These are phyloP conservation scores for Acrocephalus kingi DNA, from an alignment of 2,113 vertebrate genomes.

Conservation along the genomic window DNA sequence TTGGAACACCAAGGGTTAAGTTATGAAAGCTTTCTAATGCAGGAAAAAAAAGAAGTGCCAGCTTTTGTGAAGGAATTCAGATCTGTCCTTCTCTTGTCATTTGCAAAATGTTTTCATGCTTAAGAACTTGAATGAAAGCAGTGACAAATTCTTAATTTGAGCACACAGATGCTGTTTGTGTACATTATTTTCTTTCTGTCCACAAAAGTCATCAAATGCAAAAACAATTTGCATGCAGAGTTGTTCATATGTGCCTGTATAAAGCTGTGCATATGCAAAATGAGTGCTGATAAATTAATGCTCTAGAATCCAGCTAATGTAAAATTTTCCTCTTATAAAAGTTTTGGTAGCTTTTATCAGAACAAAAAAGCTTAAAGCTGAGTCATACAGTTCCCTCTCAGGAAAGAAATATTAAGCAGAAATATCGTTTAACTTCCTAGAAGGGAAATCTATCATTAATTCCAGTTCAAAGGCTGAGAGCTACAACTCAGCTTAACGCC, in stretches of 20 bases:
- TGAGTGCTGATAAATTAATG: not conserved
- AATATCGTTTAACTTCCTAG: not conserved
- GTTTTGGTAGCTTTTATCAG: not conserved
- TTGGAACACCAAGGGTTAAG: not conserved
- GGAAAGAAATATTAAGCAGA: not conserved
- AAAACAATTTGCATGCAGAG: not conserved
- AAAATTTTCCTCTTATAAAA: not conserved
- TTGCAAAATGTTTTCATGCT: constrained; percentile 8
- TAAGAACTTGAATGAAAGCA: constrained; percentile 20
- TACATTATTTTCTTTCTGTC: not conserved
- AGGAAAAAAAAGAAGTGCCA: not conserved
- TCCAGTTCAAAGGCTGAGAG: not conserved
- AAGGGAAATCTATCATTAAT: not conserved
- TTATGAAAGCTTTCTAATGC: not conserved
- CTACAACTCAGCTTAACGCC: not conserved
- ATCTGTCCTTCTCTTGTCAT: not conserved
- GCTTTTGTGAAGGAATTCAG: not conserved
- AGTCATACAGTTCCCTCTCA: not conserved
- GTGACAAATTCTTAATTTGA: constrained; percentile 22
- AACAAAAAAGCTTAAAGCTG: not conserved
- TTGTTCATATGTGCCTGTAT: not conserved
- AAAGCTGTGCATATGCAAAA: not conserved
- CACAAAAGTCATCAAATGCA: constrained; percentile 18
- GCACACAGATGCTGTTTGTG: constrained; percentile 18
- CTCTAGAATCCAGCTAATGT: not conserved